phyloP scores from a whole-genome alignment of 1,140 invertebrate genomes.

The Sipha flava region DNA sequence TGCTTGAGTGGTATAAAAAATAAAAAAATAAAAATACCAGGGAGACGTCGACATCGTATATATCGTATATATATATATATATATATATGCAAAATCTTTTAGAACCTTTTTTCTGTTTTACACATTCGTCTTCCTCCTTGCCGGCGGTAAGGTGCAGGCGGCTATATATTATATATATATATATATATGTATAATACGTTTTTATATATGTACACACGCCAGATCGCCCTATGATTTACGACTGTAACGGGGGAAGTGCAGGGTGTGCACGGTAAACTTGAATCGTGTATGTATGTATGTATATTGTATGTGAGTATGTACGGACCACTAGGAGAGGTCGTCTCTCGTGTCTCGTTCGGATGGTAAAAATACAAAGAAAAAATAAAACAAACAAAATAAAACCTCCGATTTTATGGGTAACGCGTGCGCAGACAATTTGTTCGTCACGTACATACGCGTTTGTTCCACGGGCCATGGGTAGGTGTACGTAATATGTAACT shows the following conservation, averaged over 20 bases:
- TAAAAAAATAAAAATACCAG: background rate
- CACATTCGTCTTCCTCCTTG: background rate
- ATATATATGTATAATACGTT: too few species aligned
- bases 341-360: background rate
- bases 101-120: slow-evolving; percentile 16
- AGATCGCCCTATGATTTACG: slow-evolving; percentile 14
- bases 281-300: too few species aligned
- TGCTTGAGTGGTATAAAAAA: background rate
- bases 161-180: too few species aligned
- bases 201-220: background rate
- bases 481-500: too few species aligned
- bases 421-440: too few species aligned
- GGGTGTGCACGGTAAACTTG: too few species aligned
- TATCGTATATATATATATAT: background rate
- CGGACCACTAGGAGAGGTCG: background rate
- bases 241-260: background rate
- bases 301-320: too few species aligned
- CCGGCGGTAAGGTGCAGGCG: background rate
- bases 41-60: background rate
- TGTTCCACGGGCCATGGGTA: too few species aligned
- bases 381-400: background rate
- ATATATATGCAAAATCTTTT: background rate
- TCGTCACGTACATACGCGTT: background rate
- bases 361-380: too few species aligned
- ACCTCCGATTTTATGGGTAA: background rate